phyloP scores from a whole-genome alignment of 2,888 invertebrate species.

The Cistogaster globosa region DNA sequence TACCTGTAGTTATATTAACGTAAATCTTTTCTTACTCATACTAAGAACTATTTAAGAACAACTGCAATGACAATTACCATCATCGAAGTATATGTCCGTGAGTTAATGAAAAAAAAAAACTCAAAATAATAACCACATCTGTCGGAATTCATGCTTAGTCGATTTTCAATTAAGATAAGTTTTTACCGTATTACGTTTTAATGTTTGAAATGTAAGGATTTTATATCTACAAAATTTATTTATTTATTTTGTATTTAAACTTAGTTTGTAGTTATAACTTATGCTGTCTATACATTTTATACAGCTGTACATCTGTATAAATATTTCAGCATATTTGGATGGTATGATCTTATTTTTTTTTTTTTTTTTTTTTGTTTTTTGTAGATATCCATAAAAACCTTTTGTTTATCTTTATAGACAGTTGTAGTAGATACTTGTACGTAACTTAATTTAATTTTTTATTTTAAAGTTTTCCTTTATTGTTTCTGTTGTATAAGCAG shows the following conservation, averaged over 20 bases:
- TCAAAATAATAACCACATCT: slow-evolving; percentile 71
- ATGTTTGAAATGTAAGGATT: slow-evolving; percentile 55
- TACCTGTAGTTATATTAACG: too few species aligned
- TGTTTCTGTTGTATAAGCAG: slow-evolving; percentile 45
- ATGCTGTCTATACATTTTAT: slow-evolving; percentile 14
- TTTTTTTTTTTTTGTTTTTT: too few species aligned
- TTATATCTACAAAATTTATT: slow-evolving; percentile 19
- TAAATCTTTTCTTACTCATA: too few species aligned
- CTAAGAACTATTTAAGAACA: slow-evolving; percentile 38
- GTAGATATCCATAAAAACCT: slow-evolving; percentile 6
- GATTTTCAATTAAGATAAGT: slow-evolving; percentile 73
- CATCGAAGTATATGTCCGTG: slow-evolving; percentile 28
- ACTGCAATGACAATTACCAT: slow-evolving; percentile 27
- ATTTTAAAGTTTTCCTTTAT: slow-evolving; percentile 44
- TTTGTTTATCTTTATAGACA: slow-evolving; percentile 53
- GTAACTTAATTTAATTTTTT: slow-evolving; percentile 54
- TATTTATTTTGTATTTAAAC: slow-evolving; percentile 45
- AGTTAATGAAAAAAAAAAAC: slow-evolving; percentile 28
- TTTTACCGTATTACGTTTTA: slow-evolving; percentile 61
- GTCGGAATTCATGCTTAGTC: slow-evolving; percentile 74
- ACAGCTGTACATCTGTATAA: slow-evolving; percentile 20
- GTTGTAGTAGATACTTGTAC: slow-evolving; percentile 38
- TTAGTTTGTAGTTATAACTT: slow-evolving; percentile 51
- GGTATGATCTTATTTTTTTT: slow-evolving; percentile 7
- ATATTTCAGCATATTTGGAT: slow-evolving; percentile 18